These are phyloP conservation scores for Diceros bicornis DNA, from an alignment of 2,797 vertebrate genomes.

Conservation along the genomic window DNA sequence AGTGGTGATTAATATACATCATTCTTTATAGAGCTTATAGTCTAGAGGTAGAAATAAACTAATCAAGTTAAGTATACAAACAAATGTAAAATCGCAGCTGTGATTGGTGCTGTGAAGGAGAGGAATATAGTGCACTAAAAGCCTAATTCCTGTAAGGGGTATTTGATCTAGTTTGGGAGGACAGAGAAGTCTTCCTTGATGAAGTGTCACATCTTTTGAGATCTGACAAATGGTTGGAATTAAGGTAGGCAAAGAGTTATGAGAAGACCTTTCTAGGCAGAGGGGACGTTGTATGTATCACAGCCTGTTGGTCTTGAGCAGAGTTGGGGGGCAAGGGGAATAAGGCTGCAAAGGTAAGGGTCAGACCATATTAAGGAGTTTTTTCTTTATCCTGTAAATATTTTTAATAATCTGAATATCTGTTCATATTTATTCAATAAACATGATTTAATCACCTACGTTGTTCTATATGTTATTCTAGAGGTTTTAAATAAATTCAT, in stretches of 20 bases:
- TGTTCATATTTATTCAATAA: background rate
- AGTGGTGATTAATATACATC: background rate
- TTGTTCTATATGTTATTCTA: constrained; percentile 46
- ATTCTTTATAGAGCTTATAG: background rate
- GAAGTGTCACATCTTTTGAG: background rate
- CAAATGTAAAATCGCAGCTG: background rate
- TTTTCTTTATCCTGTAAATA: background rate
- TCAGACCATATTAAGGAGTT: background rate
- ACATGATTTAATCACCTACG: constrained; percentile 4
- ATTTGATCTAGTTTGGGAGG: background rate
- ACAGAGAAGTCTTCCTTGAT: background rate
- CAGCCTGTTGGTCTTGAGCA: background rate
- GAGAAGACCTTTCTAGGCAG: background rate
- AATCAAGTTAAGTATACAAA: background rate
- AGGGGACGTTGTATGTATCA: background rate
- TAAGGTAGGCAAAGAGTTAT: background rate
- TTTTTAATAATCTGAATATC: background rate
- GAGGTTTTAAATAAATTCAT: constrained; percentile 8
- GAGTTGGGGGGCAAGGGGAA: background rate
- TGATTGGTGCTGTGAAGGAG: background rate
- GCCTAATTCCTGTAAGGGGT: background rate
- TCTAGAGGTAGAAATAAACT: background rate
- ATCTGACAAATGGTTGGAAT: background rate
- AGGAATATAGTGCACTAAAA: background rate
- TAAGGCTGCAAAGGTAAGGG: background rate